Evolutionary conservation across 2,888 invertebrate genomes (phyloP).

Genomic region (Cecidostiba fungosa): DNA sequence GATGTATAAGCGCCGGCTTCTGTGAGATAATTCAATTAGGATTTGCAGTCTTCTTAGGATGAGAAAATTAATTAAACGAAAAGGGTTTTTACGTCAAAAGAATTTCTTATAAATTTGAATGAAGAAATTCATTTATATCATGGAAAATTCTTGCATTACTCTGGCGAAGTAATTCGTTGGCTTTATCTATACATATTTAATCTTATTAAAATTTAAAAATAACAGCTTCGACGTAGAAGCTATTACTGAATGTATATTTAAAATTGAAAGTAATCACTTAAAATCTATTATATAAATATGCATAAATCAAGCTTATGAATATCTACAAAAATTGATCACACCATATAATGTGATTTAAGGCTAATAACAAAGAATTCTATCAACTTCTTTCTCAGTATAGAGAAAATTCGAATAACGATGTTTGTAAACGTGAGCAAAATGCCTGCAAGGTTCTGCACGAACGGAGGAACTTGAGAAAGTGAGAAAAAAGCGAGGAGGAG

Average conservation of each 20-base stretch:
- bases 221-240: not conserved
- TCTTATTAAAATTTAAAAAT: too few species aligned
- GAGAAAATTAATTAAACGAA: constrained; percentile 44
- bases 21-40: constrained; percentile 33
- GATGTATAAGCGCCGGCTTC: not conserved
- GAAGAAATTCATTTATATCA: constrained; percentile 21
- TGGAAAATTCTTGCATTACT: not conserved
- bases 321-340: too few species aligned
- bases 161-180: not conserved
- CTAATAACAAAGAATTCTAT: too few species aligned
- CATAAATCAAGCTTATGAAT: too few species aligned
- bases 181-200: not conserved
- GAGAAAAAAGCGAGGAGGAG: not conserved
- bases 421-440: too few species aligned
- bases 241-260: not conserved
- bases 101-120: constrained; percentile 1
- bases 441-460: not conserved
- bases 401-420: too few species aligned
- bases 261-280: not conserved
- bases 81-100: constrained; percentile 23
- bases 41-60: constrained; percentile 3
- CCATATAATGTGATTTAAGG: too few species aligned
- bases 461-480: not conserved
- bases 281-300: too few species aligned
- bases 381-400: too few species aligned